These are phyloP conservation scores for Mythimna impura DNA, from an alignment of 2,888 invertebrate genomes.

Conservation along the genomic window DNA sequence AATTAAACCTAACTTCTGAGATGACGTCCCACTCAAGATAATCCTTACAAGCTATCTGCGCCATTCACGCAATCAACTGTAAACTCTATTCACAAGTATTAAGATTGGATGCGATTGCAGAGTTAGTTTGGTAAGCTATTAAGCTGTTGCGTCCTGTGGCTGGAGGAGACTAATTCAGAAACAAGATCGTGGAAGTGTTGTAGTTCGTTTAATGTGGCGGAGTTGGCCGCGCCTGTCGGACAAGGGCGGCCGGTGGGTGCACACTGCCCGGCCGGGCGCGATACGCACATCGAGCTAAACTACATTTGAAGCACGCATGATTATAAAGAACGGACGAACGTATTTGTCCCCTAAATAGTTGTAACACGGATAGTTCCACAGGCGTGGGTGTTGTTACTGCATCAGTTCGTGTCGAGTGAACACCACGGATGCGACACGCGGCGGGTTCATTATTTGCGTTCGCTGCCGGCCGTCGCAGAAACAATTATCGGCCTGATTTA, in stretches of 20 bases:
- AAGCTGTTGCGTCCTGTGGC: conserved; percentile 81
- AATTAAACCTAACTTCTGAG: conserved; percentile 87
- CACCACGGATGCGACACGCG: not conserved
- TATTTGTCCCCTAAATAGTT: not conserved
- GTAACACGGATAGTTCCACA: not conserved
- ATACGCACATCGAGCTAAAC: not conserved
- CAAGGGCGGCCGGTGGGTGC: not conserved
- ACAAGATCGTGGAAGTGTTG: conserved; percentile 70
- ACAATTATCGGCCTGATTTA: conserved; percentile 64
- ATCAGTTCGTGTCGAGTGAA: not conserved
- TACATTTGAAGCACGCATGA: not conserved
- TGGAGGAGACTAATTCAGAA: conserved; percentile 75
- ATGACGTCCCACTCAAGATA: conserved; percentile 84
- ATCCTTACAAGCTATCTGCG: conserved; percentile 67
- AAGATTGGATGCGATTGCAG: conserved; percentile 47
- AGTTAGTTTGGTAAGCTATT: conserved; percentile 67
- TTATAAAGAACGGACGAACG: not conserved
- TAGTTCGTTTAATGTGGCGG: conserved; percentile 60
- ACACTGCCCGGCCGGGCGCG: too few species aligned
- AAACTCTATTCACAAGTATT: conserved; percentile 59
- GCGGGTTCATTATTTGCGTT: not conserved
- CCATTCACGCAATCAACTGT: conserved; percentile 37
- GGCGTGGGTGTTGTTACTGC: not conserved
- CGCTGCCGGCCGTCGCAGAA: conserved; percentile 33
- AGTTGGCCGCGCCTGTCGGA: not conserved